These are phyloP conservation scores for Cololabis saira DNA, from an alignment of 2,113 vertebrate genomes.

Conservation along the genomic window DNA sequence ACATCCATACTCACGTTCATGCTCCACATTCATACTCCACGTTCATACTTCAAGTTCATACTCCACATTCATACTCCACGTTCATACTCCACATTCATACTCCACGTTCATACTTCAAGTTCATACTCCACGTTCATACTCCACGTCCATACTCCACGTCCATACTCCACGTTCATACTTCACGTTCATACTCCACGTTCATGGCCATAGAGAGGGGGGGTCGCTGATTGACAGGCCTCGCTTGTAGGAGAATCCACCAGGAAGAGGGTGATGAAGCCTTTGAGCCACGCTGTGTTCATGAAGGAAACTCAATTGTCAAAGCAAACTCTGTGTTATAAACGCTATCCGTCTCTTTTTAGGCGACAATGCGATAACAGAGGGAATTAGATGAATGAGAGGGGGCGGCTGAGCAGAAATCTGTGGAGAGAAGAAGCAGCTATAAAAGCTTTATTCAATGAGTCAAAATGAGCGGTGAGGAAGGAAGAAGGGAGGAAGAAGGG, in stretches of 20 bases:
- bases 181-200: constrained; percentile 5
- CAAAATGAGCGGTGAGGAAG: constrained; percentile 38
- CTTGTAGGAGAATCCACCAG: constrained; percentile 23
- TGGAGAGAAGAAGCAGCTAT: neutral
- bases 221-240: constrained; percentile 53
- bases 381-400: constrained; percentile 21
- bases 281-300: constrained; percentile 34
- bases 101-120: too few species aligned
- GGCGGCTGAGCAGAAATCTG: constrained; percentile 4
- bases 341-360: constrained; percentile 18
- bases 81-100: too few species aligned
- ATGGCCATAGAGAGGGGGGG: constrained; percentile 6
- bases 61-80: too few species aligned
- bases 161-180: too few species aligned
- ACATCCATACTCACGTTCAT: too few species aligned
- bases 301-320: constrained; percentile 59
- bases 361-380: constrained; percentile 28
- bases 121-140: too few species aligned
- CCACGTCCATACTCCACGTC: too few species aligned
- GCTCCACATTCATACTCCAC: too few species aligned
- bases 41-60: too few species aligned
- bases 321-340: constrained; percentile 47
- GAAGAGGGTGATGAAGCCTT: constrained; percentile 35
- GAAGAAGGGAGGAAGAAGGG: constrained; percentile 23
- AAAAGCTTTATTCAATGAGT: constrained; percentile 33